Base-by-base conservation (phyloP, 2,113 vertebrate species). In the Pogona vitticeps region DNA sequence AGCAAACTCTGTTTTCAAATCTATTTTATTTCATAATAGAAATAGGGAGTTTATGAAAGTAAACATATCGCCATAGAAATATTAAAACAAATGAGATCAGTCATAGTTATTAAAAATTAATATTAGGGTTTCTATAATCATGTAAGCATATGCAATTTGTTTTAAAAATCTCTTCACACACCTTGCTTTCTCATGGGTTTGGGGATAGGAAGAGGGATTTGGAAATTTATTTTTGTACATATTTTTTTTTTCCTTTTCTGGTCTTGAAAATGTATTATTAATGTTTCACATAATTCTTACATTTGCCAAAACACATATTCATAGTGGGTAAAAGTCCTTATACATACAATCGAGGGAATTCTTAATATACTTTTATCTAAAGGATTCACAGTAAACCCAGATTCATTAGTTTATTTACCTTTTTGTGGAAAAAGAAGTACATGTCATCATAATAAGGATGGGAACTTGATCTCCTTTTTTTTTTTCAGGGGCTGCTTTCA, bases 401-500 rank as follows among this genome's bases (percentile, higher is more conserved):
- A n/a, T n/a, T n/a, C 21, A 63, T 63, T 63, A 63, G 59, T 21
- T 63, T 14, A 31, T 46, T 2, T 36, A 58, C 58, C n/a, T n/a
- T n/a, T n/a, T n/a, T n/a, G 38, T 82, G 46, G 2, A 10, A 68
- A 10, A 31, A 79, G 52, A 9, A 6, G 23, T 67, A 36, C 78
- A 31, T 61, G 2, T n/a, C 85, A 10, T 10, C 71, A 42, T 33
- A 12, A 84, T 68, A 56, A 78, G 83, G 76, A 10, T 58, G 38
- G 46, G 85, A 81, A 84, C 72, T 84, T 75, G 12, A 56, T 85
- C 26, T 0, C 0, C 76, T 88, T 82, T 38, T 88, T 82, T 38
- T 40, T 91, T 83, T 93, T 26, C 88, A 99, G 98, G 96, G 96
- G 3, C 95, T 99, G 58, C 89, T 99, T 71, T 95, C 97, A 12